Conservation (phyloP, 2,797 vertebrate species). For the Aplochiton taeniatus region DNA sequence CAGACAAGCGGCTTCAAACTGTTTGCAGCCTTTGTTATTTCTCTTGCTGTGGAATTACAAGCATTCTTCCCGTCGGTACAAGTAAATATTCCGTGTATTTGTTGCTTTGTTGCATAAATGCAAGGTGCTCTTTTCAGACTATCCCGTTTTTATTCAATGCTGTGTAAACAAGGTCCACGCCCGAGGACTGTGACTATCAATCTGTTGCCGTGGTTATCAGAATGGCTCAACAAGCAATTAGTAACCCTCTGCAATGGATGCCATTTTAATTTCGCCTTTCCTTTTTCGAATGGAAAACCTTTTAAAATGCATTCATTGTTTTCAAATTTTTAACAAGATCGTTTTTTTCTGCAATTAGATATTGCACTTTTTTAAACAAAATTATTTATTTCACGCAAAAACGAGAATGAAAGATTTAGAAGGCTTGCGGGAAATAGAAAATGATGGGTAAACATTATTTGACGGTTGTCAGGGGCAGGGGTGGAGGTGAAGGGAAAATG, state of each 20-base stretch:
- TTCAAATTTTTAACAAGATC: no score
- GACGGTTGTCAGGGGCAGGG: neutral
- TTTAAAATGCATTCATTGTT: no score
- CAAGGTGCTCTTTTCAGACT: slow-evolving; percentile 34
- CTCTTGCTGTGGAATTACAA: slow-evolving; percentile 54
- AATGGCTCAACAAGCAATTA: slow-evolving; percentile 26
- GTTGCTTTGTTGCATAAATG: slow-evolving; percentile 42
- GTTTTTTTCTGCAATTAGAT: no score
- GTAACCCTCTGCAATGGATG: slow-evolving; percentile 14
- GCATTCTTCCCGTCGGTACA: slow-evolving; percentile 37
- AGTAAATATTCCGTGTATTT: slow-evolving; percentile 46
- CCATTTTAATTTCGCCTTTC: slow-evolving; percentile 5
- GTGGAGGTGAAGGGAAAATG: slow-evolving; percentile 3
- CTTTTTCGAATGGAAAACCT: neutral
- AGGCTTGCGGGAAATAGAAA: neutral
- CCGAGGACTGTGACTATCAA: slow-evolving; percentile 39
- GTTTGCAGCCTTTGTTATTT: slow-evolving; percentile 57
- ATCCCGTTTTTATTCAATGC: slow-evolving; percentile 45
- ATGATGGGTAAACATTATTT: neutral
- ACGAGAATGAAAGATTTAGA: neutral
- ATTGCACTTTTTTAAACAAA: no score
- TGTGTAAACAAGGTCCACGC: slow-evolving; percentile 29
- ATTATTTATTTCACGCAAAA: no score
- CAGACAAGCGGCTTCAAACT: slow-evolving; percentile 29
- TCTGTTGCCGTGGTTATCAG: slow-evolving; percentile 25